These are phyloP conservation scores for Gryllus bimaculatus DNA, from an alignment of 1,140 invertebrate species.

Conservation along the genomic window DNA sequence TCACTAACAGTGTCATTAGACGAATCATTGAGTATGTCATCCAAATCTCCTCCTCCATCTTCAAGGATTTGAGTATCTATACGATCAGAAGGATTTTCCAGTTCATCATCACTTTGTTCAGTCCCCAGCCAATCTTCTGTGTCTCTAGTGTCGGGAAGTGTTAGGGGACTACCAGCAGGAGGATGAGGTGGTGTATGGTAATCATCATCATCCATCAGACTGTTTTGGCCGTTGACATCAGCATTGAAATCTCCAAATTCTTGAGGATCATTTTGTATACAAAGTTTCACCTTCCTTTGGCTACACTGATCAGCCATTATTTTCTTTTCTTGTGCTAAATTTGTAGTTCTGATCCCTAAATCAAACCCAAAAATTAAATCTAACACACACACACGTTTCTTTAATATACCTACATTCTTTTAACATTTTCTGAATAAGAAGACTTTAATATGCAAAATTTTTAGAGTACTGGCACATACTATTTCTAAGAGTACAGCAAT, in stretches of 20 bases:
- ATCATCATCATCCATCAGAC: not conserved
- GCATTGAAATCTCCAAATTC: constrained; percentile 14
- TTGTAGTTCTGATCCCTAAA: constrained; percentile 16
- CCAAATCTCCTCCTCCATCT: constrained; percentile 8
- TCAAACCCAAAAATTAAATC: too few species aligned
- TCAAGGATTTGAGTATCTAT: not conserved
- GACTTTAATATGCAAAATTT: too few species aligned
- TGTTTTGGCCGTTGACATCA: not conserved
- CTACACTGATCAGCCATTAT: constrained; percentile 14
- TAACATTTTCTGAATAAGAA: too few species aligned
- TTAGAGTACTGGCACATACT: too few species aligned
- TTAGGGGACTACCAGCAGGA: not conserved
- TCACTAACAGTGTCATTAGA: constrained; percentile 58
- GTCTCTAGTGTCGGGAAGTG: not conserved
- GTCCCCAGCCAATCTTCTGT: constrained; percentile 6
- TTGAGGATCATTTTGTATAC: not conserved
- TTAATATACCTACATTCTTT: too few species aligned
- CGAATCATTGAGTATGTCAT: constrained; percentile 2
- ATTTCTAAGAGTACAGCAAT: too few species aligned
- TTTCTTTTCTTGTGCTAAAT: constrained; percentile 21
- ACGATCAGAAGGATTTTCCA: not conserved
- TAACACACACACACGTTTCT: too few species aligned
- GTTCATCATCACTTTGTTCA: constrained; percentile 10
- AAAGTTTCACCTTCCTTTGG: not conserved
- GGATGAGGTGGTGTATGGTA: not conserved